Percentiles rank a stretch among this genome's conserved stretches.
These are phyloP conservation scores for Synanthedon andrenaeformis DNA, from an alignment of 2,888 invertebrate genomes.

Conservation along the genomic window DNA sequence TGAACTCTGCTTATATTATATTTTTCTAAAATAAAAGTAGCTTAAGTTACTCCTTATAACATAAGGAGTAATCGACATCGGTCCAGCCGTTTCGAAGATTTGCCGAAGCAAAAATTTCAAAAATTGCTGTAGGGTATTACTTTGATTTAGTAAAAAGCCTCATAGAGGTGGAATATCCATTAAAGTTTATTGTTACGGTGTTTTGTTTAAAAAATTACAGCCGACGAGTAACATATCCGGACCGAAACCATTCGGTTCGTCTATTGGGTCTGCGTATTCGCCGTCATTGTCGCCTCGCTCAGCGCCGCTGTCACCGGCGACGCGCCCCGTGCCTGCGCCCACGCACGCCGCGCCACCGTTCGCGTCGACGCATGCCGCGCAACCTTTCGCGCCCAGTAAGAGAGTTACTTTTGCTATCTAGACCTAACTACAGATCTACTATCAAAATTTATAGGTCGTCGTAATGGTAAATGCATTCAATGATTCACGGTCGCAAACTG, in stretches of 20 bases:
- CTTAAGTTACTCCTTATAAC: too few relatives aligned
- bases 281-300: constrained; percentile 63
- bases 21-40: too few relatives aligned
- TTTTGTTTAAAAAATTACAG: constrained; percentile 22
- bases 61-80: too few relatives aligned
- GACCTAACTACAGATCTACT: constrained; percentile 1
- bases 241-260: constrained; percentile 73
- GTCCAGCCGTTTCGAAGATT: too few relatives aligned
- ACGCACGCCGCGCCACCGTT: constrained; percentile 13
- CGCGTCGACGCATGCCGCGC: constrained; percentile 16
- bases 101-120: too few relatives aligned
- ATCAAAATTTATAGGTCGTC: too few relatives aligned
- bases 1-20: too few relatives aligned
- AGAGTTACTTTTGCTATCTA: constrained; percentile 64
- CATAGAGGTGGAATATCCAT: background rate
- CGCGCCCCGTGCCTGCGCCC: constrained; percentile 24
- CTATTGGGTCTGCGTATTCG: constrained; percentile 67
- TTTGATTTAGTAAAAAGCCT: too few relatives aligned
- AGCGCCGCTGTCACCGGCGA: constrained; percentile 62
- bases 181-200: background rate
- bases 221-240: constrained; percentile 67
- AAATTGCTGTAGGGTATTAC: too few relatives aligned
- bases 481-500: too few relatives aligned
- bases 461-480: too few relatives aligned
- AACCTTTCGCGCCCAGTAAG: constrained; percentile 63